Percentiles rank a stretch among this genome's conserved stretches.
Conservation (phyloP, 2,797 vertebrate genomes). For the Carapus acus region DNA sequence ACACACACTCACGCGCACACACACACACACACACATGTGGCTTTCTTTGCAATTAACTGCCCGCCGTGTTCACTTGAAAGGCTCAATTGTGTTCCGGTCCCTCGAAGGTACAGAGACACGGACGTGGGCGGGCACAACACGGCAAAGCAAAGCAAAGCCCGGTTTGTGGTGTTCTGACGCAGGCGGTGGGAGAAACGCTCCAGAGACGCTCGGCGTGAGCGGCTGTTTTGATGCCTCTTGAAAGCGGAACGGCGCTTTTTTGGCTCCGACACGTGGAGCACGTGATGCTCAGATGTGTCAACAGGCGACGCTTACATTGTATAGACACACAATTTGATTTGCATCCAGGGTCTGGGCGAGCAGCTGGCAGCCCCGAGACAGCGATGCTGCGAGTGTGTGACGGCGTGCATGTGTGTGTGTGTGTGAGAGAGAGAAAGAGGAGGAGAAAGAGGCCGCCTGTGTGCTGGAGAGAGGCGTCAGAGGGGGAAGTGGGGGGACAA, state of each 20-base stretch:
- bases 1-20: constrained; percentile 8
- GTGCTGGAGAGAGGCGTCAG: constrained; percentile 20
- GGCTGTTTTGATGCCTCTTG: constrained; percentile 48
- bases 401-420: constrained; percentile 9
- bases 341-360: constrained; percentile 32
- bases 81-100: constrained; percentile 39
- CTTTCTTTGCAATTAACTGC: constrained; percentile 49
- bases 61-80: constrained; percentile 37
- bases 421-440: too few species aligned
- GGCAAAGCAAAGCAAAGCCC: too few species aligned
- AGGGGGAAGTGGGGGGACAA: too few species aligned
- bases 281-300: constrained; percentile 34
- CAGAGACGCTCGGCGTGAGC: constrained; percentile 45
- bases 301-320: constrained; percentile 8
- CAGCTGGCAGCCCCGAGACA: constrained; percentile 50
- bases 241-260: constrained; percentile 25
- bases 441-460: too few species aligned
- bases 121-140: too few species aligned
- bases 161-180: constrained; percentile 31
- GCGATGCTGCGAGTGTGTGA: constrained; percentile 27
- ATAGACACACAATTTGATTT: constrained; percentile 40
- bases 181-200: constrained; percentile 35
- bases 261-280: constrained; percentile 25
- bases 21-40: constrained; percentile 16
- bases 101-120: constrained; percentile 48